A percentile compares a stretch with the other conserved stretches of the same genome.
Evolutionary conservation across 2,888 invertebrate species (phyloP).

Genomic region (Amiota mariae): DNA sequence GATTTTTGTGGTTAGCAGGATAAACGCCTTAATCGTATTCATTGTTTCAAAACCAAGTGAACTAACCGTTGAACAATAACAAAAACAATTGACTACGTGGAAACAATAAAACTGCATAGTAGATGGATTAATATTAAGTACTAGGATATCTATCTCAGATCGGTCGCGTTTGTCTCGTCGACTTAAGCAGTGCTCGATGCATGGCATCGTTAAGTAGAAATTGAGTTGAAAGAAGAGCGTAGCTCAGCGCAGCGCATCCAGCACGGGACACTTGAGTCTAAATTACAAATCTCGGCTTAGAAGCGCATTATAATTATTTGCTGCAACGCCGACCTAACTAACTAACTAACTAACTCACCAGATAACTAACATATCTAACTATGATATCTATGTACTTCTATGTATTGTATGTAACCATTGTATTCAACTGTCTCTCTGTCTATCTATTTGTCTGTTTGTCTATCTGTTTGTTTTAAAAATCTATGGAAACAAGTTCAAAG

Average conservation of each 20-base stretch:
- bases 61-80: not conserved
- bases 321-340: conserved; percentile 28
- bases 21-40: conserved; percentile 66
- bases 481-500: too few relatives aligned
- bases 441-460: too few relatives aligned
- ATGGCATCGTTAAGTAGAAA: too few relatives aligned
- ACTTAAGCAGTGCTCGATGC: too few relatives aligned
- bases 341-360: not conserved
- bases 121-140: conserved; percentile 41
- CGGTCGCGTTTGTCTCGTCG: too few relatives aligned
- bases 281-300: conserved; percentile 32
- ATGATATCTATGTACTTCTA: not conserved
- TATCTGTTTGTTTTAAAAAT: too few relatives aligned
- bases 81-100: conserved; percentile 32
- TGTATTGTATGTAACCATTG: too few relatives aligned
- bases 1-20: conserved; percentile 58
- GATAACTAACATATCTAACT: not conserved
- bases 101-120: conserved; percentile 63
- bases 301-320: conserved; percentile 48
- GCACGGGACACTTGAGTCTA: conserved; percentile 14
- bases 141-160: too few relatives aligned
- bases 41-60: conserved; percentile 53
- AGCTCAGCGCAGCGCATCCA: not conserved
- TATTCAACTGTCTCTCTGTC: too few relatives aligned
- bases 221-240: not conserved